Conservation (phyloP, 2,113 vertebrate species). For the Periophthalmodon schlosseri region DNA sequence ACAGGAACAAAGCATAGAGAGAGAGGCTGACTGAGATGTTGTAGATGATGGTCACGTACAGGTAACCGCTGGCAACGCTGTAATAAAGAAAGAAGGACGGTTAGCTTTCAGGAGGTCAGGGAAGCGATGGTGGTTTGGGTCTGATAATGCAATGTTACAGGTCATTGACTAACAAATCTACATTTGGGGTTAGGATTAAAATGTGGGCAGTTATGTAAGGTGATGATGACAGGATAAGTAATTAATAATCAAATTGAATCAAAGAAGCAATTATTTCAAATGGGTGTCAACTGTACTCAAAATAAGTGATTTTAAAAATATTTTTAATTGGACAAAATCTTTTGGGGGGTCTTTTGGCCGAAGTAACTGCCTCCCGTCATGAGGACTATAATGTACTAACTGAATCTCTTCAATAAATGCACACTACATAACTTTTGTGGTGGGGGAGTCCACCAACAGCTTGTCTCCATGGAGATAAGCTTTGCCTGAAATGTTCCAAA, state of each 20-base stretch:
- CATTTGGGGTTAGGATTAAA: conserved; percentile 22
- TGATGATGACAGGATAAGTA: conserved; percentile 2
- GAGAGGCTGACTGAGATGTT: conserved; percentile 96
- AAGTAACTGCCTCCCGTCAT: too few species aligned
- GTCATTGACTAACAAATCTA: neutral
- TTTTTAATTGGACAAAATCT: too few species aligned
- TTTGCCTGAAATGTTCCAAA: too few species aligned
- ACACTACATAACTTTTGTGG: too few species aligned
- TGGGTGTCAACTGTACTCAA: too few species aligned
- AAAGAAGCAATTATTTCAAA: neutral
- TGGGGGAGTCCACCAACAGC: too few species aligned
- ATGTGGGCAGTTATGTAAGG: neutral
- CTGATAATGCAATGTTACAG: neutral
- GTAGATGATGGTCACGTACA: conserved; percentile 95
- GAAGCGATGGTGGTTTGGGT: neutral
- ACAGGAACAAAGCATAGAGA: conserved; percentile 95
- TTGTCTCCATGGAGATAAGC: too few species aligned
- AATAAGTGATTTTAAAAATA: too few species aligned
- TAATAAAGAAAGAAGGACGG: neutral
- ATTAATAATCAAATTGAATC: neutral
- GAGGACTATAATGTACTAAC: too few species aligned
- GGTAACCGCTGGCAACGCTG: conserved; percentile 91
- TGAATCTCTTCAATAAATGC: too few species aligned
- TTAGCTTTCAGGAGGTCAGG: neutral
- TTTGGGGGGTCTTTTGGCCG: too few species aligned